Base-by-base conservation (phyloP, 1,140 invertebrate genomes). In the Acromyrmex heyeri region DNA sequence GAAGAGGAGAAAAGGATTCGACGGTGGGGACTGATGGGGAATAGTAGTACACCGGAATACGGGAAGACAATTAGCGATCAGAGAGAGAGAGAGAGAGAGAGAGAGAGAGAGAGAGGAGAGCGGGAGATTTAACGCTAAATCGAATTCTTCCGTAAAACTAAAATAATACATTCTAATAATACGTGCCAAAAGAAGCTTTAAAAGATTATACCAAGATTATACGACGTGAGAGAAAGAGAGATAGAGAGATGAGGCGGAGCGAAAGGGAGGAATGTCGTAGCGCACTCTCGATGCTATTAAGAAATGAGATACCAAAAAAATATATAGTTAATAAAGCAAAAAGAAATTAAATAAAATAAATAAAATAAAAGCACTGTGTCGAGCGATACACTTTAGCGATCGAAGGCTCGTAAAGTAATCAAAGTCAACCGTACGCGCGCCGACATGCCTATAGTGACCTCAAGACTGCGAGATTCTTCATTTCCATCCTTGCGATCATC, bases 151-250 rank as follows among this genome's bases (percentile, higher is more conserved):
- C 91, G 92, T 93, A 92, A 91, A 92, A 95, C 92, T 93, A 90
- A 94, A 95, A 92, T 93, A 90, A 94, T 38, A 38, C 92, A 94
- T 95, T 95, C 92, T 94, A 94, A 95, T 94, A 92, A 94, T 93
- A 95, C 90, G 95, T 95, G 95, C 95, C 95, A 95, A 95, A 91
- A 88, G 89, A 93, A 93, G 91, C 93, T 93, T 93, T 94, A 92
- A 93, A 85, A 76, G 78, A 86, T 91, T 81, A 83, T 83, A 83
- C 79, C 79, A 82, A 82, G 67, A 73, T 72, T 82, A 75, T 75
- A 75, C 38, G 79, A 38, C 30, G 55, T 50, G 16, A 69, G 50
- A 62, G 44, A 64, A 57, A 75, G 62, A 27, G 76, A 76, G 27
- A 53, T 24, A 69, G 24, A 64, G 81, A 72, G 67, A 18, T 16